Conservation (phyloP, 2,113 vertebrate genomes). For the Accipiter virgatus region DNA sequence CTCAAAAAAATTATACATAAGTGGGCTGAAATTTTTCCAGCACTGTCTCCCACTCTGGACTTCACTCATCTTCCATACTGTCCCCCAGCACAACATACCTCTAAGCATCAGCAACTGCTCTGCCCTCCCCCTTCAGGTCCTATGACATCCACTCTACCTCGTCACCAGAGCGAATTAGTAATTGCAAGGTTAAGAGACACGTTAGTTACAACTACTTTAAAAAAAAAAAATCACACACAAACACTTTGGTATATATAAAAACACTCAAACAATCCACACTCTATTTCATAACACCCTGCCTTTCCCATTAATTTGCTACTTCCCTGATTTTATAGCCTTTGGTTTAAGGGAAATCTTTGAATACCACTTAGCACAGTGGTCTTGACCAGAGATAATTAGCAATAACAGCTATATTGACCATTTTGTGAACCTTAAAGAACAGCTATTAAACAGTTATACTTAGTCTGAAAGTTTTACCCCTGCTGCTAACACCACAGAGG, state of each 20-base stretch:
- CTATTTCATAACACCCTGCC: background rate
- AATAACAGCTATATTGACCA: background rate
- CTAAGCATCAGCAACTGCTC: background rate
- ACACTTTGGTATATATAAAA: background rate
- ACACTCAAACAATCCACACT: background rate
- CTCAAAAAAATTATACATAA: background rate
- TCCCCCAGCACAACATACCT: background rate
- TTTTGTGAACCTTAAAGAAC: background rate
- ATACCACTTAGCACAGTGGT: background rate
- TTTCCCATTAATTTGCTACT: background rate
- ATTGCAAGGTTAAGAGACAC: background rate
- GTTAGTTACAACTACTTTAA: background rate
- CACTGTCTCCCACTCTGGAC: background rate
- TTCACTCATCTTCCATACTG: background rate
- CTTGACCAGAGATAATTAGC: background rate
- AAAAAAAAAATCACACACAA: background rate
- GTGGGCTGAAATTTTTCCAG: background rate
- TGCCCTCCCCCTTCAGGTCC: background rate
- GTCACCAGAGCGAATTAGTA: background rate
- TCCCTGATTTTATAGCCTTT: background rate
- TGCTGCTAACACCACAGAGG: background rate
- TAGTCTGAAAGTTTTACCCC: background rate
- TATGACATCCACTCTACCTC: background rate
- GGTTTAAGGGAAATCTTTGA: background rate
- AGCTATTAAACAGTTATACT: background rate